phyloP scores from a whole-genome alignment of 1,140 invertebrate genomes.

The Lerema accius region DNA sequence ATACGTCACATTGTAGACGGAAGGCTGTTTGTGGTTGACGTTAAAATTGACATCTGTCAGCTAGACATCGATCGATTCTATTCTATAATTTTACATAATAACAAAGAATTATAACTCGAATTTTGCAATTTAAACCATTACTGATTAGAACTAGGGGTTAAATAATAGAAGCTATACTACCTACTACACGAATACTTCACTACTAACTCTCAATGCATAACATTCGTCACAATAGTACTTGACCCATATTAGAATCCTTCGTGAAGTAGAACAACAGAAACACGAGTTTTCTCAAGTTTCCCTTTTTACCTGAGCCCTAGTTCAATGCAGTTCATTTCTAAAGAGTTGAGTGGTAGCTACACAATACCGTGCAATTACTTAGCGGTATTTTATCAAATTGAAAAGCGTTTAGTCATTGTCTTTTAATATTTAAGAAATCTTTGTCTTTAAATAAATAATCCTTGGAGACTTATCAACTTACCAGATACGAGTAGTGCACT shows the following conservation, averaged over 20 bases:
- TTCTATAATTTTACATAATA: too few relatives aligned
- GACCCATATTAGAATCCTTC: constrained; percentile 29
- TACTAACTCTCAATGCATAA: not conserved
- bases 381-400: constrained; percentile 19
- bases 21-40: too few relatives aligned
- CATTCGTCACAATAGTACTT: constrained; percentile 7
- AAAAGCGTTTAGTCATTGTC: constrained; percentile 13
- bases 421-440: not conserved
- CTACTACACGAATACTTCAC: not conserved
- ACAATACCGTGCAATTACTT: constrained; percentile 30
- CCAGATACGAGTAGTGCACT: too few relatives aligned
- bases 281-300: not conserved
- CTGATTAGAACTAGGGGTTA: too few relatives aligned
- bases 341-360: constrained; percentile 24
- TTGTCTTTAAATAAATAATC: too few relatives aligned
- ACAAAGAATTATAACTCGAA: too few relatives aligned
- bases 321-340: constrained; percentile 32
- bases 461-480: too few relatives aligned
- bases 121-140: too few relatives aligned
- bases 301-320: constrained; percentile 13
- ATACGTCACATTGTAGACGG: too few relatives aligned
- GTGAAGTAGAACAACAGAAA: constrained; percentile 6
- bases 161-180: not conserved
- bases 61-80: too few relatives aligned
- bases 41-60: too few relatives aligned